A percentile compares a stretch with the other conserved stretches of the same genome.
Evolutionary conservation across 2,113 vertebrate species (phyloP).

Genomic region (Pampusana beccarii): DNA sequence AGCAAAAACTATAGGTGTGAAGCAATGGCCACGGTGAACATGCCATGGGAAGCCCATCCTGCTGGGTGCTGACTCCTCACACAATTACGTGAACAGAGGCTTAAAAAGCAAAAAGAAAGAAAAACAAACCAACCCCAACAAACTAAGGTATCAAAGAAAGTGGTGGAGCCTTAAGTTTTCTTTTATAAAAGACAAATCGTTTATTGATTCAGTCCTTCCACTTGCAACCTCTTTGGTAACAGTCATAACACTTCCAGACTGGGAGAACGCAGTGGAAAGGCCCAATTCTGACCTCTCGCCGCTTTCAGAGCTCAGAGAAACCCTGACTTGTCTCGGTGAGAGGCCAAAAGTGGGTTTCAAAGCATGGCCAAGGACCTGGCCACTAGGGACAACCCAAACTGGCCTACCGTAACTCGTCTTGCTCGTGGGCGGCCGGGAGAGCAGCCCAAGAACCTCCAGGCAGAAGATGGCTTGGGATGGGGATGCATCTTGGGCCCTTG

Average conservation of each 20-base stretch:
- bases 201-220: slow-evolving; percentile 63
- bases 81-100: neutral
- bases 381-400: neutral
- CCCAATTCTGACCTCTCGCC: slow-evolving; percentile 26
- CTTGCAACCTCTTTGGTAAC: slow-evolving; percentile 71
- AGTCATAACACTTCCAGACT: slow-evolving; percentile 41
- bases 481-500: neutral
- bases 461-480: neutral
- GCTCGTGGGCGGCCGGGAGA: neutral
- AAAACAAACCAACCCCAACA: no score
- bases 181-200: slow-evolving; percentile 65
- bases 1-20: rapidly evolving
- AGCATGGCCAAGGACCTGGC: neutral
- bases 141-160: neutral
- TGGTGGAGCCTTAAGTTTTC: neutral
- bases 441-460: neutral
- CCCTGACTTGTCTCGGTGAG: neutral
- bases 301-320: neutral
- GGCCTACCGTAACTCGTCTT: neutral
- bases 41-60: neutral
- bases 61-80: neutral
- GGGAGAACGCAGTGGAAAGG: slow-evolving; percentile 46
- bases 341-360: slow-evolving; percentile 41
- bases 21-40: neutral
- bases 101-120: neutral